Evolutionary conservation across 2,797 vertebrate genomes (phyloP), one percentile per base, ranked within the genome.

Genomic region (Dendrocincla tyrannina): DNA sequence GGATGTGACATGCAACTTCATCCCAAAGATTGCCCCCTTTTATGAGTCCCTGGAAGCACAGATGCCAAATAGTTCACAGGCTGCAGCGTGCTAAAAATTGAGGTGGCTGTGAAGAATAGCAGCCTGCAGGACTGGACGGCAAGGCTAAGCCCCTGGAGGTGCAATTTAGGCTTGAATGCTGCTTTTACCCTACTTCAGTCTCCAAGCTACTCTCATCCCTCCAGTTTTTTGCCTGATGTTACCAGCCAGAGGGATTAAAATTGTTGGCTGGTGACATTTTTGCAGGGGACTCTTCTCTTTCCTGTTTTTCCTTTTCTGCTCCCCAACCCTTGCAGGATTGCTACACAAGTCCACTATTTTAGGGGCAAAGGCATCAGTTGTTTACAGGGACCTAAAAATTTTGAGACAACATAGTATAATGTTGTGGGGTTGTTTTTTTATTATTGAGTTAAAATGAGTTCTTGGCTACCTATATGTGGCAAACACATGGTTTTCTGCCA

Each of bases 281-380:
- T 63, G 72, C 39, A 41, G 32, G n/a, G 30, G 9, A 7, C 41
- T 77, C 1, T 7, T 72, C 1, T 77, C 11, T 25, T 27, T n/a
- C 13, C 64, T 56, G 0, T 32, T 30, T 52, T 27, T 37, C 4
- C 1, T 14, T 8, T 7, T 24, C 53, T n/a, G 13, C 66, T 92
- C 11, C 32, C 24, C 12, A 9, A 0, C 8, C 1, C 10, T 28
- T 77, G 32, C 60, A 44, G 68, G 32, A 30, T 77, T 70, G 8
- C 17, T 68, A 1, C 20, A 11, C 9, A 41, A 15, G 30, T 41
- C 17, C 10, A 2, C 9, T 66, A 0, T 69, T 84, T 64, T 35
- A 82, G 39, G 12, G 67, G 14, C 28, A 47, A 55, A 90, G 33
- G 6, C 24, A 33, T 47, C 14, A 42, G 6, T 32, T 72, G 8